A percentile compares a stretch with the other conserved stretches of the same genome.
These are phyloP conservation scores for Serinus canaria DNA, from an alignment of 2,113 vertebrate genomes.

Conservation along the genomic window DNA sequence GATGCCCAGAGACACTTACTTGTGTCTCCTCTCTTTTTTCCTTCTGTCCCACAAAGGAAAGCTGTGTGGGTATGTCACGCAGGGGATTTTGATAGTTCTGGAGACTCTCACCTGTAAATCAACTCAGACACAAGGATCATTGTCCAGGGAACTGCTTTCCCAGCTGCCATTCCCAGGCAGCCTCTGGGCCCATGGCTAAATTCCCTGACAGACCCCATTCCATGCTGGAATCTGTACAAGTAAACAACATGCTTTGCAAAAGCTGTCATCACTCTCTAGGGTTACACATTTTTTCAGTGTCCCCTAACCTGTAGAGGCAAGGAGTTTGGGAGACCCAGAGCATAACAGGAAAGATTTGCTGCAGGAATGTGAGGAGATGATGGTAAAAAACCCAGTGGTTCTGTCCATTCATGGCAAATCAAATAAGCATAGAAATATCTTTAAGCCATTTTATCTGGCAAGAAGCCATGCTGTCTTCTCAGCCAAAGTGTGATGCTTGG, in stretches of 20 bases:
- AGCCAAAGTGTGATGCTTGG: neutral
- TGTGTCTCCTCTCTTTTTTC: neutral
- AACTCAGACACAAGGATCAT: neutral
- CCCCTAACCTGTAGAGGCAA: conserved; percentile 38
- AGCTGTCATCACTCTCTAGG: conserved; percentile 41
- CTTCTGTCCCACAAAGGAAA: neutral
- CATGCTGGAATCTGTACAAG: neutral
- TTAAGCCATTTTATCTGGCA: conserved; percentile 19
- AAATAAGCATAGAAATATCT: conserved; percentile 17
- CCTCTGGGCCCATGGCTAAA: neutral
- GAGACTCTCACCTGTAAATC: neutral
- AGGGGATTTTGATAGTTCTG: neutral
- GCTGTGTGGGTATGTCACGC: neutral
- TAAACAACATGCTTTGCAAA: neutral
- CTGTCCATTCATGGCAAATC: neutral
- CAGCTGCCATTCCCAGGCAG: neutral
- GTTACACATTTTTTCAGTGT: conserved; percentile 43
- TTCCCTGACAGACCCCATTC: neutral
- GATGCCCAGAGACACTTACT: neutral
- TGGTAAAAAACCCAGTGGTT: neutral
- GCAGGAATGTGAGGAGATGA: conserved; percentile 4
- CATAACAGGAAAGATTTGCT: neutral
- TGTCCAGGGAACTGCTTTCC: neutral
- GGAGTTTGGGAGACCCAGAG: neutral
- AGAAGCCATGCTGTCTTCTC: conserved; percentile 2